Evolutionary conservation across 1,140 invertebrate genomes (phyloP).

Genomic region (Teleogryllus occipitalis): DNA sequence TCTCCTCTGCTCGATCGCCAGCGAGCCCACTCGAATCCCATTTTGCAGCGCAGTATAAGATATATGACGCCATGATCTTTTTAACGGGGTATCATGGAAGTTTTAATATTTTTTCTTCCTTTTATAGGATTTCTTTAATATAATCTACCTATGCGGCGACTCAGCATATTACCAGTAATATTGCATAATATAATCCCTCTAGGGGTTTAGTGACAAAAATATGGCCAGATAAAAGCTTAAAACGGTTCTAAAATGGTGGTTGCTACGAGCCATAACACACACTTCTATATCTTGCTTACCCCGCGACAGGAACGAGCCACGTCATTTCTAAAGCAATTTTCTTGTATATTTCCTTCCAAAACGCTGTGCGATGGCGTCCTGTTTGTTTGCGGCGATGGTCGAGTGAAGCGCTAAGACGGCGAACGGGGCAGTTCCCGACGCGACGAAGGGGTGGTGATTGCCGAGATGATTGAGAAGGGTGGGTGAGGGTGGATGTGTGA

Average conservation of each 20-base stretch:
- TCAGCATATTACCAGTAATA: not conserved
- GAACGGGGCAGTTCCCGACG: too few relatives aligned
- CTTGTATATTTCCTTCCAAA: slow-evolving; percentile 1
- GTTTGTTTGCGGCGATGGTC: not conserved
- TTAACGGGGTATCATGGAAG: not conserved
- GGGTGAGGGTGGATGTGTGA: too few relatives aligned
- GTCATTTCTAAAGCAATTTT: not conserved
- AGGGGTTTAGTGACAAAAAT: not conserved
- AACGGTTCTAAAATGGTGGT: not conserved
- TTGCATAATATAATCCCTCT: not conserved
- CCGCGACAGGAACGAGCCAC: not conserved
- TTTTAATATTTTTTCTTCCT: not conserved
- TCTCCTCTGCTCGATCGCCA: not conserved
- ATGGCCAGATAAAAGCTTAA: not conserved
- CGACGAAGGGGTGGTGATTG: not conserved
- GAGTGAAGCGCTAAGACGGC: not conserved
- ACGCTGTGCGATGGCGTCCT: not conserved
- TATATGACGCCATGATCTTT: not conserved
- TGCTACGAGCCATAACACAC: not conserved
- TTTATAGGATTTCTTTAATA: not conserved
- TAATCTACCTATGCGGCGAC: not conserved
- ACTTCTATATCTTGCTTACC: slow-evolving; percentile 1
- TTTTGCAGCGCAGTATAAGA: not conserved
- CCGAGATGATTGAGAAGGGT: too few relatives aligned
- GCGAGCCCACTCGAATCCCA: not conserved